Base-by-base conservation (phyloP, 2,888 invertebrate genomes). In the Notocelia uddmanniana region DNA sequence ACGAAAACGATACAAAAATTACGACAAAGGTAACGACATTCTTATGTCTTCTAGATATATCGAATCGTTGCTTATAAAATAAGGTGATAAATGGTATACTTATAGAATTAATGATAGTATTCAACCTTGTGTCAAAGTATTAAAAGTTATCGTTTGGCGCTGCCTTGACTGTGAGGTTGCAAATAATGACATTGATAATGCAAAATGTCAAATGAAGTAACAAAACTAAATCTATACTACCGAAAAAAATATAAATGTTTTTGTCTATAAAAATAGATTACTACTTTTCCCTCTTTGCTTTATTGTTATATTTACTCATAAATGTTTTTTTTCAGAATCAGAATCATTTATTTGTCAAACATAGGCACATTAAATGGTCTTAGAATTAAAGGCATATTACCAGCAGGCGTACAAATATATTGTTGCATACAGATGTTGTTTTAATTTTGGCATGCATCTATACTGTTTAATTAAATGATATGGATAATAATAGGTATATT, bases 171-270 rank as follows among this genome's bases (percentile, higher is more conserved):
- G n/a, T n/a, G 21, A n/a, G n/a, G 62, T 15, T 34, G 50, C 34
- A 37, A 21, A 54, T 34, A 54, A 1, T 63, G 64, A 23, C 64
- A 64, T 64, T 37, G 52, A 64, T 50, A 52, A 52, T 64, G 23
- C 37, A 64, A n/a, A 52, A 52, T 54, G 52, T 64, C 52, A 64
- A 64, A 64, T 37, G 26, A 64, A 54, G 23, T 52, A 64, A 54
- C 52, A 54, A 37, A 34, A 64, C 5, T 21, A 3, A 45, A 45
- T n/a, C 45, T 45, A n/a, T 45, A 41, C 15, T 13, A 15, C 3
- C 5, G 3, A 2, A 26, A 26, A 3, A 26, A 26, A 26, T 2
- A 26, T 5, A 26, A 26, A 52, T 52, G 21, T 52, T 45, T 13
- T 5, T n/a, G 45, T 5, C 45, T 15, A 8, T 45, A 5, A 45